Base-by-base conservation (phyloP, 2,888 invertebrate genomes). In the Abrostola tripartita region DNA sequence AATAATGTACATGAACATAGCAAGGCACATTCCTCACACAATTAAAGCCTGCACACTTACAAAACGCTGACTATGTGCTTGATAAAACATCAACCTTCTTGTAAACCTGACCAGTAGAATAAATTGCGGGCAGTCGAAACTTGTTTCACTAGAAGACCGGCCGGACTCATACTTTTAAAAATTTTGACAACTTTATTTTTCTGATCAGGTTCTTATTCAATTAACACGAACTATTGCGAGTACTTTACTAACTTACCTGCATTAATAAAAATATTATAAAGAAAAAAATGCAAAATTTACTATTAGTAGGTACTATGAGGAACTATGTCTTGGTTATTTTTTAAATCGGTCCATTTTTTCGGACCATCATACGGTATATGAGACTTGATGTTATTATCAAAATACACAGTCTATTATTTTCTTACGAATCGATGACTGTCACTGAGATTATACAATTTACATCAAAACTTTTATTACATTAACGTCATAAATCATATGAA, bases 21-120 rank as follows among this genome's bases (percentile, higher is more conserved):
- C 95, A 95, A 95, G 95, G 95, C 95, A 95, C 95, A 95, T 94
- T 95, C 95, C 95, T 92, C 93, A 94, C 94, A 90, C 94, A 89
- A 88, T 91, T 91, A 91, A 93, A 93, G 92, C 93, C 93, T 86
- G 88, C 86, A 90, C 87, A 82, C 88, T 88, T 86, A 84, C 86
- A 86, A 69, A 89, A 87, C 88, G 88, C 85, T 84, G 92, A 91
- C 90, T 90, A 88, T 91, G 92, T 90, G 90, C 86, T 90, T 90
- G 90, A 91, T 90, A 92, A 88, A 89, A 92, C 92, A 92, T 91
- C 93, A 92, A 92, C 85, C 80, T 88, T 87, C 82, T 78, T 67
- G 62, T 57, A 68, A 84, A 87, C 86, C 89, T 81, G 88, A 83
- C 65, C 81, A 86, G 87, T 82, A 86, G 80, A 85, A 82, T 81